These are phyloP conservation scores for Kryptopterus vitreolus DNA, from an alignment of 2,797 vertebrate genomes.

Conservation along the genomic window DNA sequence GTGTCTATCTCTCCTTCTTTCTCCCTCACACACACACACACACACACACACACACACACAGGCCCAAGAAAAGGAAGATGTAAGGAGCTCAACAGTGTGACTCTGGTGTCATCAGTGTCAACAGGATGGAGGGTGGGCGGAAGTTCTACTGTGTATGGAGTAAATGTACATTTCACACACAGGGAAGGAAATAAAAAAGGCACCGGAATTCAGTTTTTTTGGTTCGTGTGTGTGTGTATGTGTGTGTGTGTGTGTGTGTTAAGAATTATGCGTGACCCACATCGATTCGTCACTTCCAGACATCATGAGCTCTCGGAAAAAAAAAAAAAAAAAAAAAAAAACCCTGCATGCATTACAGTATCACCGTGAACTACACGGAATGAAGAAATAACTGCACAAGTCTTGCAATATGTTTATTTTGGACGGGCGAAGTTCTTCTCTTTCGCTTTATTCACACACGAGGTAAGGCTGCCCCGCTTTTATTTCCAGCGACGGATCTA, in stretches of 20 bases:
- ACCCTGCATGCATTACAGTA: background rate
- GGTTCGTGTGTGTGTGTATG: background rate
- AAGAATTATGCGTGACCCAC: background rate
- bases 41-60: background rate
- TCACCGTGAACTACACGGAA: background rate
- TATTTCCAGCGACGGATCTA: constrained; percentile 26
- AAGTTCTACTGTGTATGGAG: background rate
- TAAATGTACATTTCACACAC: background rate
- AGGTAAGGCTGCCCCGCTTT: constrained; percentile 4
- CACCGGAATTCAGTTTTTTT: too few species aligned
- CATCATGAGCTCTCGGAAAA: background rate
- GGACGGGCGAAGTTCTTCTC: background rate
- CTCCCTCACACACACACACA: background rate
- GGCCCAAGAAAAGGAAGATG: background rate
- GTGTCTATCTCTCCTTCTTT: constrained; percentile 26
- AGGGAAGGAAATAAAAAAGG: background rate
- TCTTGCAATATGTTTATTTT: constrained; percentile 23
- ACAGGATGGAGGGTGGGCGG: background rate
- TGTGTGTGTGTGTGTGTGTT: constrained; percentile 5
- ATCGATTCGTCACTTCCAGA: constrained; percentile 3
- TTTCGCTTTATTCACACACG: background rate
- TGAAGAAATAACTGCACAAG: background rate
- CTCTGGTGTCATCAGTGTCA: constrained; percentile 8
- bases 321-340: background rate
- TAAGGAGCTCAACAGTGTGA: background rate